phyloP scores from a whole-genome alignment of 2,797 vertebrate genomes.

The Schizopygopsis pylzovi region DNA sequence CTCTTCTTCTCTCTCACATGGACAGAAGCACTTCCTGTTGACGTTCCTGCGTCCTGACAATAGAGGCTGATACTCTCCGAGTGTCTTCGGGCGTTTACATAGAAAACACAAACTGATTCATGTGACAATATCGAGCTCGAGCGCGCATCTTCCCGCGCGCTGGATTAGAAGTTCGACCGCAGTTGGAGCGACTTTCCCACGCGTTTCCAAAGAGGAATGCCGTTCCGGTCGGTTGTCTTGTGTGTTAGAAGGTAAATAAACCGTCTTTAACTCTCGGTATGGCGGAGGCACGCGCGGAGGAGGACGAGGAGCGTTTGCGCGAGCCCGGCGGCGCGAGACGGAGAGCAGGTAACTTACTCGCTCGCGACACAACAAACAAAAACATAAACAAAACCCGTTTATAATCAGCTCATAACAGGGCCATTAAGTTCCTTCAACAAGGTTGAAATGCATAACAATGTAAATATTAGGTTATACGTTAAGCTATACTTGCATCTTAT shows the following conservation, averaged over 20 bases:
- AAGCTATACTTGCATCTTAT: background rate
- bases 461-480: background rate
- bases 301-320: constrained; percentile 84
- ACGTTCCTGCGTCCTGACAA: constrained; percentile 68
- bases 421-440: background rate
- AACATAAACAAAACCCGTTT: background rate
- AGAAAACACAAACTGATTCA: background rate
- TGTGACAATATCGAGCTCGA: background rate
- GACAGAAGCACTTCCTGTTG: constrained; percentile 77
- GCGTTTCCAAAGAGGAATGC: constrained; percentile 13
- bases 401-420: background rate
- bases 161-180: background rate
- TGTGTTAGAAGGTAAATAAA: background rate
- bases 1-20: background rate
- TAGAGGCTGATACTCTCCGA: constrained; percentile 9
- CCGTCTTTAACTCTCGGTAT: constrained; percentile 68
- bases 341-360: constrained; percentile 69
- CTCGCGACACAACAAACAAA: background rate
- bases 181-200: background rate
- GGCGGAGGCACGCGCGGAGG: constrained; percentile 83
- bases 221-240: background rate
- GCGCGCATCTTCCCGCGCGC: background rate
- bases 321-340: constrained; percentile 73
- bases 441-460: background rate
- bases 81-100: background rate